phyloP scores from a whole-genome alignment of 1,140 invertebrate species.

The Lethrus apterus region DNA sequence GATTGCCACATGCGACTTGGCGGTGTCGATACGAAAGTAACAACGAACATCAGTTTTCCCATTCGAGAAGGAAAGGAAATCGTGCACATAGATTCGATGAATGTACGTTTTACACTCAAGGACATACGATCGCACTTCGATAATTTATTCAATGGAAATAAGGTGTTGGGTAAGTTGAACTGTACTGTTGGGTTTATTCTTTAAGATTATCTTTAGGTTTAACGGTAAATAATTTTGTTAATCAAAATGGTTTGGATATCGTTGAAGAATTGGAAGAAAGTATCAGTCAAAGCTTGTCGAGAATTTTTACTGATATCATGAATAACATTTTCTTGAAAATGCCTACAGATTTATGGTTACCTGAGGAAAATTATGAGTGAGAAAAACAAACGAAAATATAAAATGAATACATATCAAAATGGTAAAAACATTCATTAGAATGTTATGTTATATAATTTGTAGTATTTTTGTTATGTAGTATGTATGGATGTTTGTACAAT shows the following conservation, averaged over 20 bases:
- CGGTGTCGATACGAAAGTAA: constrained; percentile 45
- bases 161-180: constrained; percentile 41
- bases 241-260: constrained; percentile 43
- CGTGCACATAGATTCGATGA: constrained; percentile 46
- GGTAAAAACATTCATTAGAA: no score
- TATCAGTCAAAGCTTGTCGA: constrained; percentile 39
- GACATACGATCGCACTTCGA: constrained; percentile 49
- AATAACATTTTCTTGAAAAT: constrained; percentile 44
- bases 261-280: constrained; percentile 42
- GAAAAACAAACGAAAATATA: neutral
- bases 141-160: constrained; percentile 58
- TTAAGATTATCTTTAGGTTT: constrained; percentile 43
- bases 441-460: no score
- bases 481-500: no score
- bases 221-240: constrained; percentile 46
- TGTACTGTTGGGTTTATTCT: neutral
- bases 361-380: neutral
- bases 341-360: constrained; percentile 42
- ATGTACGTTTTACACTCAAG: constrained; percentile 47
- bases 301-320: constrained; percentile 43
- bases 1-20: constrained; percentile 44
- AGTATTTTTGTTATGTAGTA: no score
- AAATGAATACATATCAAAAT: no score
- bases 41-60: constrained; percentile 43
- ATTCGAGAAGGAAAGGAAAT: constrained; percentile 42